Conservation (phyloP, 2,113 vertebrate species). For the Nanorana parkeri region DNA sequence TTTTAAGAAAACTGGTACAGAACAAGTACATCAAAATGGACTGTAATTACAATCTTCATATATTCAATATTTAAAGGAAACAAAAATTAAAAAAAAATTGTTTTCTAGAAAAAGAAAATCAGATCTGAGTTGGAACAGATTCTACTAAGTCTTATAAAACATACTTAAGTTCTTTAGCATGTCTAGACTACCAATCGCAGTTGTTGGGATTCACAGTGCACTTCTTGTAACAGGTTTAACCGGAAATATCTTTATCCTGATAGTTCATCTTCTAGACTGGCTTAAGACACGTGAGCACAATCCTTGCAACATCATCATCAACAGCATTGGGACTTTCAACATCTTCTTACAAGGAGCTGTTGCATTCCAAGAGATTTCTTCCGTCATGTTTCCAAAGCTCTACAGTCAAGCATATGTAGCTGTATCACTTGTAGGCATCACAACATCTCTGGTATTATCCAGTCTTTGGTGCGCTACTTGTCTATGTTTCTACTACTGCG, state of each 20-base stretch:
- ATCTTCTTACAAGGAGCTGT: conserved; percentile 57
- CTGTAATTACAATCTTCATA: background rate
- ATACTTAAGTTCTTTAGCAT: background rate
- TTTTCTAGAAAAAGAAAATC: background rate
- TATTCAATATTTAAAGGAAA: background rate
- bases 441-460: background rate
- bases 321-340: conserved; percentile 60
- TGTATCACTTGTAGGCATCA: background rate
- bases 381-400: background rate
- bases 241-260: conserved; percentile 57
- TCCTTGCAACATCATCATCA: conserved; percentile 54
- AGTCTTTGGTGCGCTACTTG: conserved; percentile 40
- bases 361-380: conserved; percentile 50
- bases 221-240: conserved; percentile 29
- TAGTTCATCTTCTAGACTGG: conserved; percentile 50
- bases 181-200: background rate
- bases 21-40: background rate
- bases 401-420: background rate
- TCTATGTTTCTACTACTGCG: conserved; percentile 43
- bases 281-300: conserved; percentile 53
- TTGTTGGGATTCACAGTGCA: background rate
- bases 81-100: background rate
- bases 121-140: background rate
- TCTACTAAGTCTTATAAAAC: background rate
- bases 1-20: background rate